Evolutionary conservation across 2,113 vertebrate species (phyloP).

Genomic region (Cyrtonyx montezumae): DNA sequence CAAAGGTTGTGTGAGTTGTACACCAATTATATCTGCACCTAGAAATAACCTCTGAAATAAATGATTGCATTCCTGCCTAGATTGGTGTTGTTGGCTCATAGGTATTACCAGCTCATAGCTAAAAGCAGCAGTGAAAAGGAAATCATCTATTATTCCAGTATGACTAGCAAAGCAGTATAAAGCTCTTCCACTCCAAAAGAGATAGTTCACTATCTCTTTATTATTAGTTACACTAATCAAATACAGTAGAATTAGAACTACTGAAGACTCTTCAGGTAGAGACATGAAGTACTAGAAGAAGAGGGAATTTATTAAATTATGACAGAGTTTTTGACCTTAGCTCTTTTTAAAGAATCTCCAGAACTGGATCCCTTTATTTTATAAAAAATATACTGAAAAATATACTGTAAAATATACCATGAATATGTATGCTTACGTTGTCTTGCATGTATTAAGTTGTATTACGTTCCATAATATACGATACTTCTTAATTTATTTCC

Average conservation of each 20-base stretch:
- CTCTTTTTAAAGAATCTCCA: constrained; percentile 6
- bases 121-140: constrained; percentile 5
- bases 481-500: not conserved
- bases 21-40: not conserved
- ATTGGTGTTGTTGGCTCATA: not conserved
- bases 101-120: not conserved
- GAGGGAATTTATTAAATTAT: not conserved
- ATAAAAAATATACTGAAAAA: no score
- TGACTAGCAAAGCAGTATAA: not conserved
- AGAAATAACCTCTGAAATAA: constrained; percentile 48
- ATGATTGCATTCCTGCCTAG: not conserved
- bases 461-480: not conserved
- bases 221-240: not conserved
- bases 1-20: not conserved
- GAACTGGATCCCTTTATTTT: not conserved
- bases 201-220: not conserved
- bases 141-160: not conserved
- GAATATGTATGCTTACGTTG: not conserved
- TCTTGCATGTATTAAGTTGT: not conserved
- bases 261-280: not conserved
- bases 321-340: not conserved
- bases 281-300: not conserved
- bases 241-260: not conserved
- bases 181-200: not conserved
- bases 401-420: not conserved